Evolutionary conservation across 2,888 invertebrate species (phyloP).

Genomic region (Caprella mutica): DNA sequence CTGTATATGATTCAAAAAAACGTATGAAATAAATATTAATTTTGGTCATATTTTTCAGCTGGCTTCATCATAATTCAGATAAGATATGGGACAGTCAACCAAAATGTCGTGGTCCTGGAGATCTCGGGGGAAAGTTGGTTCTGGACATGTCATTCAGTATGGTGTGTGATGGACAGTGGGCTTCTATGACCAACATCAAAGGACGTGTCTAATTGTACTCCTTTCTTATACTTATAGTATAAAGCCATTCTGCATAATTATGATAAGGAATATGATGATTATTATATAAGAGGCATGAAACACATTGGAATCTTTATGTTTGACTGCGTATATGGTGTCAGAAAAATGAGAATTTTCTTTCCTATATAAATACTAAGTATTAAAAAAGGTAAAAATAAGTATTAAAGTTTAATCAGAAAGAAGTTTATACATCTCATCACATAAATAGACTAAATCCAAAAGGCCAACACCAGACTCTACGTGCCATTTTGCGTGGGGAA

Average conservation of each 20-base stretch:
- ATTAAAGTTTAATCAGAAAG: too few relatives aligned
- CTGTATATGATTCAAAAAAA: too few relatives aligned
- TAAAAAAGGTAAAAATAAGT: too few relatives aligned
- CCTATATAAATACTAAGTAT: too few relatives aligned
- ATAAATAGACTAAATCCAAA: background rate
- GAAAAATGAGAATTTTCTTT: too few relatives aligned
- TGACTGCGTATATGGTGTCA: too few relatives aligned
- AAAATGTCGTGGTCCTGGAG: conserved; percentile 59
- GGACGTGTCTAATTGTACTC: conserved; percentile 21
- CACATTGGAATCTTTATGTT: too few relatives aligned
- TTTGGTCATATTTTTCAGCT: conserved; percentile 49
- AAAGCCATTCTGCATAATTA: too few relatives aligned
- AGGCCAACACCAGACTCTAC: background rate
- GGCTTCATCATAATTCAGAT: conserved; percentile 54
- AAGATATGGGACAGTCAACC: conserved; percentile 60
- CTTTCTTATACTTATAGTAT: too few relatives aligned
- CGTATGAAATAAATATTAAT: too few relatives aligned
- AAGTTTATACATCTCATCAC: background rate
- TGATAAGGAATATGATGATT: too few relatives aligned
- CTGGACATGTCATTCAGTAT: conserved; percentile 59
- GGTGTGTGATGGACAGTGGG: conserved; percentile 65
- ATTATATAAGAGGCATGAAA: too few relatives aligned
- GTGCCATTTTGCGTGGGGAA: conserved; percentile 8
- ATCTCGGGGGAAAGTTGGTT: conserved; percentile 55
- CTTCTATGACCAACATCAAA: conserved; percentile 51